Percentiles rank a stretch among this genome's conserved stretches.
Evolutionary conservation across 2,888 invertebrate genomes (phyloP).

Genomic region (Ernsta delagoae): DNA sequence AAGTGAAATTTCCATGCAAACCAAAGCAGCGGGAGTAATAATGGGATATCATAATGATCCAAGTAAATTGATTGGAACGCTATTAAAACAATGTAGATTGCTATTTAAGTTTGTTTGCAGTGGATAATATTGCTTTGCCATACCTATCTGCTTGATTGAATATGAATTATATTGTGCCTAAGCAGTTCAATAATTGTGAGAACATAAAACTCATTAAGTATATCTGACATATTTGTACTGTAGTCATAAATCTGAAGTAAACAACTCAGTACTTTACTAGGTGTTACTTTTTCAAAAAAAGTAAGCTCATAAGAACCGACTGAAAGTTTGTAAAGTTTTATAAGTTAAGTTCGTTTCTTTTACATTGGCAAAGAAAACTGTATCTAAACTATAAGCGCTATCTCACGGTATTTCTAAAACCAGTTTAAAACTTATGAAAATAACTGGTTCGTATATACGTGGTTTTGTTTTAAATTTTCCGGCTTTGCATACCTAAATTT

Average conservation of each 20-base stretch:
- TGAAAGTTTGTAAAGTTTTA: neutral
- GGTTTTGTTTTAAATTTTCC: slow-evolving; percentile 16
- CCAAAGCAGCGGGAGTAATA: slow-evolving; percentile 8
- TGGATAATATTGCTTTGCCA: neutral
- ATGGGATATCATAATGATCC: slow-evolving; percentile 21
- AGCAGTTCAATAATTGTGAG: too few species aligned
- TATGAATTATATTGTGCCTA: too few species aligned
- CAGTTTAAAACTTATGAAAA: slow-evolving; percentile 30
- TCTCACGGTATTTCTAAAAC: slow-evolving; percentile 30
- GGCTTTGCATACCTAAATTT: neutral
- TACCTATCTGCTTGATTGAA: neutral
- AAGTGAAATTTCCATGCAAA: slow-evolving; percentile 15
- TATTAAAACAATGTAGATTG: slow-evolving; percentile 16
- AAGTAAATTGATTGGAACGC: slow-evolving; percentile 25
- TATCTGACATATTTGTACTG: too few species aligned
- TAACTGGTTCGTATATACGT: slow-evolving; percentile 3
- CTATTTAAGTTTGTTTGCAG: slow-evolving; percentile 6
- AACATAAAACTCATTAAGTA: too few species aligned
- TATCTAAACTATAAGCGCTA: slow-evolving; percentile 15
- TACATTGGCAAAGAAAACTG: slow-evolving; percentile 15
- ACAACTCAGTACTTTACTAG: neutral
- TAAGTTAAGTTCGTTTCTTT: neutral
- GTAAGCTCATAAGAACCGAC: neutral
- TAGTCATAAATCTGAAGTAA: too few species aligned
- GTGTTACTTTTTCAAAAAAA: neutral